Percentiles rank a stretch among this genome's conserved stretches.
Conservation (phyloP, 2,888 invertebrate species). For the Athalia cordata region DNA sequence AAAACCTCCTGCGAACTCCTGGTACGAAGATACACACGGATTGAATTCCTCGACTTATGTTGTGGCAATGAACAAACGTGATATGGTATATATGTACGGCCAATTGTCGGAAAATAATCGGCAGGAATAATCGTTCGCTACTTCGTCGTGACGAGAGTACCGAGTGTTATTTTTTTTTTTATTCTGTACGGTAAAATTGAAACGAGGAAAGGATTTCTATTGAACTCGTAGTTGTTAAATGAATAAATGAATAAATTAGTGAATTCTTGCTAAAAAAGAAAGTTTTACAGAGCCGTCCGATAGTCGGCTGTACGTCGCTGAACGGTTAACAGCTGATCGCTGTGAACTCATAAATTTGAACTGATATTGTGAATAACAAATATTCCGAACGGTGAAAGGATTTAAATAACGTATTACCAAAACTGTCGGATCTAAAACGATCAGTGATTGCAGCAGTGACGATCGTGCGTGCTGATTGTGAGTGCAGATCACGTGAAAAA, state of each 20-base stretch:
- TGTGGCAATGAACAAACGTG: no score
- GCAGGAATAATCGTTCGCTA: no score
- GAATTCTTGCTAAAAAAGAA: conserved; percentile 38
- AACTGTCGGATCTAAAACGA: neutral
- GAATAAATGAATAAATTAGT: conserved; percentile 21
- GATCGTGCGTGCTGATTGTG: neutral
- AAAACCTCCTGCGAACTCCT: no score
- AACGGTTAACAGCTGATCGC: neutral
- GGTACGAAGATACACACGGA: no score
- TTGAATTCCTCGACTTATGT: no score
- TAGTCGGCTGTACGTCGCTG: neutral
- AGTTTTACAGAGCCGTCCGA: conserved; percentile 7
- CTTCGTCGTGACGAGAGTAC: no score
- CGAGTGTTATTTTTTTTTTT: no score
- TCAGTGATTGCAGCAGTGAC: neutral
- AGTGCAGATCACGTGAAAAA: neutral
- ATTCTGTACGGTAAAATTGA: no score
- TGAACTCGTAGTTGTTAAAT: neutral
- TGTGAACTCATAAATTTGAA: neutral
- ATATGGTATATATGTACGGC: no score
- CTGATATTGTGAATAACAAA: neutral
- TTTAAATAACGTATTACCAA: no score
- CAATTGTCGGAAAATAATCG: no score
- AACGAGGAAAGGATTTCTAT: neutral
- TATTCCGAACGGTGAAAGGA: no score